Base-by-base conservation (phyloP, 2,888 invertebrate species). In the Crioceris asparagi region DNA sequence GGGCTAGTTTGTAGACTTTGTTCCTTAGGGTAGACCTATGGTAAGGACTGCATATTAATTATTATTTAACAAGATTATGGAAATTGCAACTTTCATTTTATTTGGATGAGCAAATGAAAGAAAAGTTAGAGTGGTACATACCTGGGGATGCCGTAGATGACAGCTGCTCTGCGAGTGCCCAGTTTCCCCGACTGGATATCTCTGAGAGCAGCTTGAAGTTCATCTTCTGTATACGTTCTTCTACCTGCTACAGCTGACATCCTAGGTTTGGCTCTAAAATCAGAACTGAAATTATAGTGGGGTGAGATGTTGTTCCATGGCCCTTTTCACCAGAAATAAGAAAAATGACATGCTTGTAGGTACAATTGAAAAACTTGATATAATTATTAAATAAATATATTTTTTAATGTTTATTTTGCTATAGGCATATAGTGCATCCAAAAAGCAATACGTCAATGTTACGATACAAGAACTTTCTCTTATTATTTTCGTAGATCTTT, bases 101-200 rank as follows among this genome's bases (percentile, higher is more conserved):
- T 21, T 10, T 21, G 10, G 6, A 21, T 21, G 10, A 6, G 4
- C 31, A 3, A 31, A 31, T 10, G 11, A 31, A 15, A 31, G 10
- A 12, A 3, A 10, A 17, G 15, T n/a, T n/a, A n/a, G n/a, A n/a
- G n/a, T n/a, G n/a, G 21, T 21, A 21, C 21, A 21, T 17, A 29
- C 47, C 96, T 77, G 5, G 96, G 96, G 60, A 96, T 93, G 54
- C 93, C 92, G 67, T 97, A 97, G 54, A 93, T 83, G 36, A 90
- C 88, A 35, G 96, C 88, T 6, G 96, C 94, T 40, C 94, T 74
- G 30, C 94, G 71, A 4, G 93, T 92, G 47, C 93, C 94, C 51
- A 96, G 71, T 57, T 88, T 84, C 12, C 93, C 93, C 49, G 83
- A 83, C 64, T 90, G 84, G 59, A 96, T 92, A 66, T 94, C 96